Conservation (phyloP, 2,888 invertebrate genomes). For the Lepeophtheirus nordmannii region DNA sequence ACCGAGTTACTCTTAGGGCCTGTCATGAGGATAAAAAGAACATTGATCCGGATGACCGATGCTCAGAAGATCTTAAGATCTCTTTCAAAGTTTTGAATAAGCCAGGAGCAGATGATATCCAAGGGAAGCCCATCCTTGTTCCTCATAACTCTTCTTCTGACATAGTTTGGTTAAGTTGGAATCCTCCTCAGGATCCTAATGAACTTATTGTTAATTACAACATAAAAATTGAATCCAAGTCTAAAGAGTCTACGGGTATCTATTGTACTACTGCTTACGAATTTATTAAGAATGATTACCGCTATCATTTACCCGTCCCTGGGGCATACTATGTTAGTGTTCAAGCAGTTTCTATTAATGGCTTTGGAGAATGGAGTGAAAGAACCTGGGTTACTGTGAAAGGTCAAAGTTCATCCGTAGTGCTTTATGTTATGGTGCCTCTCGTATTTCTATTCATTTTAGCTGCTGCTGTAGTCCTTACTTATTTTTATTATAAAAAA, state of each 20-base stretch:
- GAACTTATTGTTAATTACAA: constrained; percentile 66
- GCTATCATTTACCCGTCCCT: not conserved
- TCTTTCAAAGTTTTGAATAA: not conserved
- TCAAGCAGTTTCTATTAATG: constrained; percentile 15
- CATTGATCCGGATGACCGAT: not conserved
- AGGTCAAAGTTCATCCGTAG: constrained; percentile 23
- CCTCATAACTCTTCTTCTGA: constrained; percentile 35
- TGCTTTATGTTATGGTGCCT: constrained; percentile 9
- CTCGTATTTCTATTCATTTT: not conserved
- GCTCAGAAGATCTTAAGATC: not conserved
- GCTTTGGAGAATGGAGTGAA: constrained; percentile 17
- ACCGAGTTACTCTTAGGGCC: not conserved
- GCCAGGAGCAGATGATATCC: constrained; percentile 18
- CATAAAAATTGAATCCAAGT: constrained; percentile 51
- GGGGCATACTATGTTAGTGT: constrained; percentile 15
- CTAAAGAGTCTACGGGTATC: constrained; percentile 33
- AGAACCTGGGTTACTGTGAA: constrained; percentile 1
- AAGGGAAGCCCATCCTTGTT: constrained; percentile 21
- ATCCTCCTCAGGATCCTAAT: constrained; percentile 65
- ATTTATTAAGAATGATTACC: not conserved
- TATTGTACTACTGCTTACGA: constrained; percentile 9
- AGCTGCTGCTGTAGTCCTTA: not conserved
- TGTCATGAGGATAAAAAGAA: not conserved
- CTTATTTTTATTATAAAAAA: constrained; percentile 1
- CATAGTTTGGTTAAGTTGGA: constrained; percentile 57